Evolutionary conservation across 2,888 invertebrate genomes (phyloP).

Genomic region (Magallana nippona): DNA sequence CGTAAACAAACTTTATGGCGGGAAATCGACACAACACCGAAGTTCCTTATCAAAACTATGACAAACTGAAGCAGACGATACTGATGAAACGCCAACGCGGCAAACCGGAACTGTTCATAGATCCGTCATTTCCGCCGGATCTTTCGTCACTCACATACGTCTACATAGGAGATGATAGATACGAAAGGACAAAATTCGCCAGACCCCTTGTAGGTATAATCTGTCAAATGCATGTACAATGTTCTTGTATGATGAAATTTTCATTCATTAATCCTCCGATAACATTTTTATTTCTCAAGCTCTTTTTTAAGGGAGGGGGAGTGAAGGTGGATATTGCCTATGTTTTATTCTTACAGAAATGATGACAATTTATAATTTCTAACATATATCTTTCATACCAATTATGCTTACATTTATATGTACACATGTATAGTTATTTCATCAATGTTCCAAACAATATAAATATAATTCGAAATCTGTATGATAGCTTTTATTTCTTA

Average conservation of each 20-base stretch:
- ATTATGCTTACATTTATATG: too few species aligned
- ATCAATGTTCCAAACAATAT: too few species aligned
- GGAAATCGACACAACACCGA: constrained; percentile 40
- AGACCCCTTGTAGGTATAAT: constrained; percentile 87
- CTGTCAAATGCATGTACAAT: neutral
- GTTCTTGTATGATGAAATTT: neutral
- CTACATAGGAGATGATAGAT: constrained; percentile 87
- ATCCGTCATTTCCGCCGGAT: constrained; percentile 91
- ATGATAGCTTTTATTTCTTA: too few species aligned
- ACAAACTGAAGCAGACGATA: constrained; percentile 46
- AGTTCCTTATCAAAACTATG: constrained; percentile 51
- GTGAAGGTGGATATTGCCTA: too few species aligned
- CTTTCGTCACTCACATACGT: constrained; percentile 90
- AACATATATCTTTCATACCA: too few species aligned
- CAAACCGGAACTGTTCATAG: constrained; percentile 86
- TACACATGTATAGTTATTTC: too few species aligned
- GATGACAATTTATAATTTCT: too few species aligned
- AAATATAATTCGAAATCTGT: too few species aligned
- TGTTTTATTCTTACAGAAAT: too few species aligned
- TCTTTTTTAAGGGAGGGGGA: too few species aligned
- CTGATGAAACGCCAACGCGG: constrained; percentile 42
- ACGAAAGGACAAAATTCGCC: constrained; percentile 92
- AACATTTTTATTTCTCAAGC: too few species aligned
- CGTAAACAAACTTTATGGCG: neutral
- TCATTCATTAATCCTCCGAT: neutral